phyloP scores from a whole-genome alignment of 92 coral and sea anemone genomes.

The Zoanthus sansibaricus region DNA sequence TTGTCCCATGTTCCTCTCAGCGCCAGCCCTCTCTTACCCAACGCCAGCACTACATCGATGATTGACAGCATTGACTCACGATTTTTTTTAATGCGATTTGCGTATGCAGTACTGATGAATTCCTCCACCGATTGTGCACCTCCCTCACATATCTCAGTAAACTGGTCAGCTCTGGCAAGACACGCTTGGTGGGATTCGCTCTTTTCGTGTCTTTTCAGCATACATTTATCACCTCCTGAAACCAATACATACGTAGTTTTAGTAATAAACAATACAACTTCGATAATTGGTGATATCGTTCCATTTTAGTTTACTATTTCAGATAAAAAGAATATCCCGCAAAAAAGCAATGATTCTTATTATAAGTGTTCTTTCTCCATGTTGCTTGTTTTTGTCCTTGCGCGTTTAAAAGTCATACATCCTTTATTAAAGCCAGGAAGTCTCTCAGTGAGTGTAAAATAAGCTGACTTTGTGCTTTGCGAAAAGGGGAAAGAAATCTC shows the following conservation, averaged over 20 bases:
- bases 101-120: slow-evolving; percentile 42
- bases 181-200: slow-evolving; percentile 43
- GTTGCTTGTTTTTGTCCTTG: slow-evolving; percentile 51
- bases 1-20: slow-evolving; percentile 51
- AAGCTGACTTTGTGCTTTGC: slow-evolving; percentile 51
- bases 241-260: slow-evolving; percentile 36
- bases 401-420: slow-evolving; percentile 51
- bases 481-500: slow-evolving; percentile 50
- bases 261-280: slow-evolving; percentile 48
- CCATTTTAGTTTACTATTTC: slow-evolving; percentile 48
- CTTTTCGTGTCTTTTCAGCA: slow-evolving; percentile 45
- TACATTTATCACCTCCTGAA: slow-evolving; percentile 45
- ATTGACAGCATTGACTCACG: slow-evolving; percentile 49
- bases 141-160: slow-evolving; percentile 45
- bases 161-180: slow-evolving; percentile 45
- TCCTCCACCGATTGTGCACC: slow-evolving; percentile 37
- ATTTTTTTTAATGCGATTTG: slow-evolving; percentile 46
- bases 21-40: slow-evolving; percentile 46
- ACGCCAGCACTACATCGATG: slow-evolving; percentile 47
- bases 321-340: slow-evolving; percentile 49
- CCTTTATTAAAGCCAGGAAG: slow-evolving; percentile 50
- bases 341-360: slow-evolving; percentile 47
- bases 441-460: slow-evolving; percentile 49
- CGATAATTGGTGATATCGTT: slow-evolving; percentile 46
- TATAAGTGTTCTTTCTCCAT: slow-evolving; percentile 45